These are phyloP conservation scores for Ostrea denselamellosa DNA, from an alignment of 1,140 invertebrate species.

Conservation along the genomic window DNA sequence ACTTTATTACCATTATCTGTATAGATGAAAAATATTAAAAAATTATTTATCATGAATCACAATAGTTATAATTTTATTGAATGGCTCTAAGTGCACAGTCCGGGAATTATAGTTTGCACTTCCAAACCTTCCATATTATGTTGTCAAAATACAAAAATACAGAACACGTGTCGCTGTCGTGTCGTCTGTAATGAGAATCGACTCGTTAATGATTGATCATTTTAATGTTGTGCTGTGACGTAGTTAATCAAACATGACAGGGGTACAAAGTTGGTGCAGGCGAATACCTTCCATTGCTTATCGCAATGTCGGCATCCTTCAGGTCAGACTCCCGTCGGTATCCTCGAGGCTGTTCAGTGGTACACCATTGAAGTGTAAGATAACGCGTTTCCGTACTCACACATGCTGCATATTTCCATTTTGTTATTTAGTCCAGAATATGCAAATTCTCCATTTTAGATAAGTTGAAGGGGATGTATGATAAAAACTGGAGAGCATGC, in stretches of 20 bases:
- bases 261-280: not conserved
- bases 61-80: not conserved
- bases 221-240: no score
- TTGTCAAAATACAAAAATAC: not conserved
- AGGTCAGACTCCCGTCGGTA: not conserved
- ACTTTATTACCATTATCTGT: not conserved
- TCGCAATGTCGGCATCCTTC: not conserved
- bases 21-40: not conserved
- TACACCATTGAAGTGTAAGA: not conserved
- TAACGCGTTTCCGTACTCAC: no score
- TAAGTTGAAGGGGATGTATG: no score
- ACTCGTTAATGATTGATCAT: no score
- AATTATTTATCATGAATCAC: no score
- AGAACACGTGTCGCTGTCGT: no score
- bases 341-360: not conserved
- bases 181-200: not conserved
- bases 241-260: not conserved
- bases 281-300: not conserved
- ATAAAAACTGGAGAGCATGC: no score
- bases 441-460: no score
- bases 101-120: not conserved
- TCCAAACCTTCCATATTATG: not conserved
- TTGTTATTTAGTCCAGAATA: no score
- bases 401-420: no score
- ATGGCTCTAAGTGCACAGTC: not conserved